Evolutionary conservation across 2,797 vertebrate genomes (phyloP), one percentile per base, ranked within the genome.

Genomic region (Acanthurus lineatus): DNA sequence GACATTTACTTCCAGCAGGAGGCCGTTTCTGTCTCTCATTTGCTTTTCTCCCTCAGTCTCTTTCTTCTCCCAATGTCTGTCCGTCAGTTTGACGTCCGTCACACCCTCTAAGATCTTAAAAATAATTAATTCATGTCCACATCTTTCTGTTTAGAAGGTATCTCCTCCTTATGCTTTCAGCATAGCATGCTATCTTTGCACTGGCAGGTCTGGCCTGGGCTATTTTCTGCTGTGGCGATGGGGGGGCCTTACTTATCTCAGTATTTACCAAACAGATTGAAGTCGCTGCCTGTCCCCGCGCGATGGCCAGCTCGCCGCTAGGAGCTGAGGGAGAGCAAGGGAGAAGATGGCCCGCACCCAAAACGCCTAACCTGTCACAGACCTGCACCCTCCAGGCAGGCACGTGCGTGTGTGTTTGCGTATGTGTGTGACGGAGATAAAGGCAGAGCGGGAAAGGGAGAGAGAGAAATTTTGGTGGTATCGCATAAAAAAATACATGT

Each of bases 231-330:
- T 44, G 14, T 48, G 71, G 61, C 83, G 44, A 85, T 84, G 83
- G 89, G 75, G 79, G 88, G 92, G 88, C 90, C 85, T 89, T 87
- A 91, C 81, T 91, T 92, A 92, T 93, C 88, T 74, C 85, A 82
- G 87, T 92, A 89, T 94, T 93, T 93, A 93, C 91, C 88, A 93
- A 95, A 94, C 94, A 95, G 94, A 96, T 95, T 96, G 93, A 94
- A 93, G 92, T 91, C 82, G 69, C 92, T 91, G 93, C 86, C 91
- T 93, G 94, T 93, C 92, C 91, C 73, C 38, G 59, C 51, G 74
- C 75, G 56, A 73, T 81, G 90, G 92, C 93, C 94, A 94, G 90
- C 89, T 91, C 89, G 25, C 93, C 82, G 91, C 91, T 86, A 88
- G 92, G 85, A 88, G 80, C 90, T 79, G 78, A 71, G 83, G 79